These are phyloP conservation scores for Pachyrhynchus sulphureomaculatus DNA, from an alignment of 1,140 invertebrate species.

Conservation along the genomic window DNA sequence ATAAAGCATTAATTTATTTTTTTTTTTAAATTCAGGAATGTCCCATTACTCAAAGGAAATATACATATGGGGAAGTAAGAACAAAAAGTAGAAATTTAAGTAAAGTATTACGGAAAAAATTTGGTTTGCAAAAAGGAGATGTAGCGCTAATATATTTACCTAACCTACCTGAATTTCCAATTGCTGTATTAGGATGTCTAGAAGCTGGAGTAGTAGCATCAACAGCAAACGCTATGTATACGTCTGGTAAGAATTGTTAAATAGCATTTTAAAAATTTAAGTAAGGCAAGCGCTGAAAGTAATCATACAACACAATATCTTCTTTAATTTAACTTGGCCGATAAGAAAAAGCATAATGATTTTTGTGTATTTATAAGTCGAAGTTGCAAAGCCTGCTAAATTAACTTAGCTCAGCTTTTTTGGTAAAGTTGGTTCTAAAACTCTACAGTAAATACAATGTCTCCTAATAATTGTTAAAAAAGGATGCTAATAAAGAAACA, in stretches of 20 bases:
- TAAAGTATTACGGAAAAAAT: conserved; percentile 63
- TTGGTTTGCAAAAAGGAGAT: conserved; percentile 70
- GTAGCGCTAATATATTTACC: conserved; percentile 69
- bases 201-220: conserved; percentile 72
- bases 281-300: background rate
- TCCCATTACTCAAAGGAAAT: conserved; percentile 66
- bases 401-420: too few relatives aligned
- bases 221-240: conserved; percentile 80
- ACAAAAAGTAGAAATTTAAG: conserved; percentile 65
- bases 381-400: too few relatives aligned
- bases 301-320: too few relatives aligned
- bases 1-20: background rate
- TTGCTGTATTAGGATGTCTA: conserved; percentile 65
- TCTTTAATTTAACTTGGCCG: too few relatives aligned
- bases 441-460: too few relatives aligned
- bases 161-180: conserved; percentile 76
- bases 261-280: background rate
- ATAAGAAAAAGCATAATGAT: too few relatives aligned
- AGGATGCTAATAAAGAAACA: too few relatives aligned
- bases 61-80: conserved; percentile 68
- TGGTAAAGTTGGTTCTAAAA: too few relatives aligned
- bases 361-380: too few relatives aligned
- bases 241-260: conserved; percentile 55
- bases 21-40: conserved; percentile 65
- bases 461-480: too few relatives aligned